Evolutionary conservation across 2,113 vertebrate species (phyloP), one percentile per base, ranked within the genome.

Genomic region (Rhinopomastus cyanomelas): DNA sequence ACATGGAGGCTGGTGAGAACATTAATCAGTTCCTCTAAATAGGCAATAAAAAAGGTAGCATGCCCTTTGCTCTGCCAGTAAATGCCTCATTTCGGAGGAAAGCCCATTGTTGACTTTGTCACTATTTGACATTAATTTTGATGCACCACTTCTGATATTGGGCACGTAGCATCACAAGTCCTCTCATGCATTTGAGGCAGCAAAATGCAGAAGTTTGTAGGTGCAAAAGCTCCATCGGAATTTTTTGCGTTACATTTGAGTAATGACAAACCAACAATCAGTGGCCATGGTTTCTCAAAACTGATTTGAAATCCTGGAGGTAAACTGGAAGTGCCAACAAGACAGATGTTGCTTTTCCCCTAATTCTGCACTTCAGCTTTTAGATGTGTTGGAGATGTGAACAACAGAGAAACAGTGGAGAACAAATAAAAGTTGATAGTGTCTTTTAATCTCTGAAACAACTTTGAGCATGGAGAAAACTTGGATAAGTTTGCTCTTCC

Each of bases 21-120:
- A 62, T 55, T 48, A 61, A 65, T 73, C 30, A 1, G 12, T 86
- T 93, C 55, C 37, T 88, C 71, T 72, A 87, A 94, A 90, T 1
- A 65, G 51, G 74, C 69, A 95, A 68, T 91, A 65, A 88, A 92
- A 92, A 84, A 37, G 51, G 26, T 55, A 51, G 55, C 0, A 2
- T 95, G 88, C 55, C 88, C 84, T 95, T 90, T 94, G 16, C 61
- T 64, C 68, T 87, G 78, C 81, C 85, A 89, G 55, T 73, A 89
- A 94, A 94, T 73, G 51, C 67, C 67, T 93, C 17, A 84, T 93
- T 88, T 90, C 74, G 55, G 42, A 73, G 76, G 83, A 82, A 95
- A 88, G 73, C 26, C 84, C 44, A 5, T 4, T 88, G 81, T 73
- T 94, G 78, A 68, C 81, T 95, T 85, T 85, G 62, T 65, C 77